Percentiles rank a stretch among this genome's conserved stretches.
Evolutionary conservation across 2,888 invertebrate species (phyloP).

Genomic region (Trichogramma dendrolimi): DNA sequence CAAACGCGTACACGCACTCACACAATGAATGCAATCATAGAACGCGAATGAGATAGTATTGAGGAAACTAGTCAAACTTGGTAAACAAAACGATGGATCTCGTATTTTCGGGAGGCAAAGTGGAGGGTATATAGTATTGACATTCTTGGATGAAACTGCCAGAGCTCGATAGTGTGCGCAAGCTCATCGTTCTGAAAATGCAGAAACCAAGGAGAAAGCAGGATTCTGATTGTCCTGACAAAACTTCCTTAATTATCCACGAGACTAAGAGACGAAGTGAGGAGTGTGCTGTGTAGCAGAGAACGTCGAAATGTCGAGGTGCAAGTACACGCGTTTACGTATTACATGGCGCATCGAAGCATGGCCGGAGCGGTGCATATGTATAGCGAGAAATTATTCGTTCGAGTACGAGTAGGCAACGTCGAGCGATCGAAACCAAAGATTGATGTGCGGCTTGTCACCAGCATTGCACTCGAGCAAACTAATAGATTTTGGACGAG

Average conservation of each 20-base stretch:
- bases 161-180: slow-evolving; percentile 8
- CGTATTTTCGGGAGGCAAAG: slow-evolving; percentile 16
- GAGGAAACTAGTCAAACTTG: slow-evolving; percentile 5
- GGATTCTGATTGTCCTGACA: slow-evolving; percentile 43
- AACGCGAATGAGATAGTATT: neutral
- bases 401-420: neutral
- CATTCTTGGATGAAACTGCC: slow-evolving; percentile 25
- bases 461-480: too few species aligned
- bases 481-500: too few species aligned
- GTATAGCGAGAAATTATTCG: slow-evolving; percentile 18
- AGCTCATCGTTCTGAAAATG: slow-evolving; percentile 29
- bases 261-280: neutral
- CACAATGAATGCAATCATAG: slow-evolving; percentile 2
- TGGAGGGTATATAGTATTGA: slow-evolving; percentile 26
- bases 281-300: neutral
- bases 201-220: slow-evolving; percentile 30
- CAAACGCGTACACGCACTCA: too few species aligned
- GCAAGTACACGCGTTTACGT: too few species aligned
- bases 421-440: slow-evolving; percentile 16
- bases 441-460: slow-evolving; percentile 13
- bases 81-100: slow-evolving; percentile 18
- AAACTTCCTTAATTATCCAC: slow-evolving; percentile 51
- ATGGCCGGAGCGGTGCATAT: too few species aligned
- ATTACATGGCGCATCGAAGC: too few species aligned
- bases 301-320: neutral